These are phyloP conservation scores for Micronisus gabar DNA, from an alignment of 2,113 vertebrate species.

Conservation along the genomic window DNA sequence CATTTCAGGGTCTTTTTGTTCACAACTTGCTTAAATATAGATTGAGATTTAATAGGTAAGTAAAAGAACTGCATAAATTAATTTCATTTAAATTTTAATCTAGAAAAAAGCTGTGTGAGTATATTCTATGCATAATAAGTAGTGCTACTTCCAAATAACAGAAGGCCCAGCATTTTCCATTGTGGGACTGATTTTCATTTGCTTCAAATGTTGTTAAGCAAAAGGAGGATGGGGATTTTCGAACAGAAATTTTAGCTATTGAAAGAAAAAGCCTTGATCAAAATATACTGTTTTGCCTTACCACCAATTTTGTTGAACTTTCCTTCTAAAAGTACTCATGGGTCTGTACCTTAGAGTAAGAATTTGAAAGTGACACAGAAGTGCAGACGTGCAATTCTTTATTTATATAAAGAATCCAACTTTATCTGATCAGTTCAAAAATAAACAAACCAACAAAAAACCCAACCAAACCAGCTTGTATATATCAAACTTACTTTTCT, in stretches of 20 bases:
- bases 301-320: neutral
- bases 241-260: neutral
- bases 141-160: neutral
- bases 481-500: neutral
- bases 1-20: neutral
- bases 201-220: neutral
- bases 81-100: neutral
- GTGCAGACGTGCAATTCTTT: accelerated
- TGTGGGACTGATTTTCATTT: neutral
- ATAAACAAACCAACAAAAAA: accelerated
- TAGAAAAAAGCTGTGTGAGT: neutral
- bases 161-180: neutral
- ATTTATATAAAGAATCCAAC: neutral
- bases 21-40: neutral
- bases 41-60: neutral
- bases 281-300: neutral
- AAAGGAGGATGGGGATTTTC: neutral
- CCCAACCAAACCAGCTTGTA: neutral
- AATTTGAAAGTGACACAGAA: neutral
- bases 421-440: neutral
- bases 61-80: neutral
- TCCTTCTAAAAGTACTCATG: neutral
- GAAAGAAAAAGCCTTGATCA: neutral
- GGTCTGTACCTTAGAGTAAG: neutral
- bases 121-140: neutral